Conservation (phyloP, 1,140 invertebrate genomes). For the Leptestheria dahalacensis region DNA sequence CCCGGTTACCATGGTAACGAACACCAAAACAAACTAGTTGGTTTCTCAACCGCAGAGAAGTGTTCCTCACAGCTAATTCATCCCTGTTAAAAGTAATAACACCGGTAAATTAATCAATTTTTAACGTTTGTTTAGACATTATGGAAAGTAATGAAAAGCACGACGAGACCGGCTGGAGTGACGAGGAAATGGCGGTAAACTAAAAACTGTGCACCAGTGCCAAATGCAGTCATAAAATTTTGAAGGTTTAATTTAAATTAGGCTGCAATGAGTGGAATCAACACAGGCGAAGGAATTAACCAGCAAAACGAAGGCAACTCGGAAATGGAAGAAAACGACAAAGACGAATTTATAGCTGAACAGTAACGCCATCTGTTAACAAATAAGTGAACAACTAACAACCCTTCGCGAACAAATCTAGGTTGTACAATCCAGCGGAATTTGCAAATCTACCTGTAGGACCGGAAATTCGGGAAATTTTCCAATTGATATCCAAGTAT, state of each 20-base stretch:
- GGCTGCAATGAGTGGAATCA: too few relatives aligned
- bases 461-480: conserved; percentile 76
- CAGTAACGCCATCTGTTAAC: neutral
- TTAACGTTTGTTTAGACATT: too few relatives aligned
- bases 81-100: too few relatives aligned
- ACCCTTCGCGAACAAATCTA: conserved; percentile 24
- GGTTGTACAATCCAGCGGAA: conserved; percentile 67
- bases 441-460: conserved; percentile 70
- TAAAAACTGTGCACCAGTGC: too few relatives aligned
- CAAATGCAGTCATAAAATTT: too few relatives aligned
- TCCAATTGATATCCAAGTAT: conserved; percentile 81
- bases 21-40: neutral
- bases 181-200: neutral
- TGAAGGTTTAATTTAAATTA: too few relatives aligned
- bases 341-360: neutral
- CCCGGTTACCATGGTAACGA: neutral
- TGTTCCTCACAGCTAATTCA: too few relatives aligned
- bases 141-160: neutral
- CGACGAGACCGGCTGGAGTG: neutral
- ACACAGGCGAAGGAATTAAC: neutral
- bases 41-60: too few relatives aligned
- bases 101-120: too few relatives aligned
- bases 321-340: neutral
- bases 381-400: neutral
- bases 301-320: neutral